Evolutionary conservation across 1,140 invertebrate species (phyloP), one percentile per base, ranked within the genome.

Genomic region (Rhyzopertha dominica): DNA sequence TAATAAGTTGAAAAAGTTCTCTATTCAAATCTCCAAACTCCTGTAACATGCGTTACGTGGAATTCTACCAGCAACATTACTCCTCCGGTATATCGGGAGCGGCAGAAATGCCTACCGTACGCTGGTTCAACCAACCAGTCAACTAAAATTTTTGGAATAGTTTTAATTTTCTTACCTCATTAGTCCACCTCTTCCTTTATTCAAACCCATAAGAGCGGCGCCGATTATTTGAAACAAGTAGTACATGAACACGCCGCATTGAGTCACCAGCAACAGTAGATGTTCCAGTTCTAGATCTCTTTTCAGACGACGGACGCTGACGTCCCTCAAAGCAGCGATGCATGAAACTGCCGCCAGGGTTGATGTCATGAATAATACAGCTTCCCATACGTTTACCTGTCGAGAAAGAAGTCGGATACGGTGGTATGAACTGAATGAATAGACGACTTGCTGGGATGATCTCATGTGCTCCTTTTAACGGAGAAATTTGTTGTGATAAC

Each of bases 181-280:
- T 44, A 48, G 19, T 36, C 39, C 38, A 20, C 43, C 26, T 20
- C 28, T 23, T 25, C 23, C 42, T 30, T 25, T 23, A 40, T 43
- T 32, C 18, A 36, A 25, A 49, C 68, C 62, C 7, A 67, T 37
- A 38, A 71, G 70, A 5, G 62, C 58, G 17, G 72, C 74, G 13
- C 77, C 77, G 38, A 80, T 79, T n/a, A 81, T 74, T 55, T 77
- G 75, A 56, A 85, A 85, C 28, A 79, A 65, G 49, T 79, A 76
- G 61, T 82, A 86, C 7, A 84, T 68, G 56, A 82, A 82, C 3
- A 82, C 74, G 2, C 82, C 83, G 20, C 73, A 77, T 53, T 84
- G 76, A 3, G 81, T 82, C 14, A 84, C 74, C 13, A 84, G 69
- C 4, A 85, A 65, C 16, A 86, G 64, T 5, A 81, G 75, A 48